Evolutionary conservation across 2,113 vertebrate species (phyloP), one percentile per base, ranked within the genome.

Genomic region (Malaclemys terrapin): DNA sequence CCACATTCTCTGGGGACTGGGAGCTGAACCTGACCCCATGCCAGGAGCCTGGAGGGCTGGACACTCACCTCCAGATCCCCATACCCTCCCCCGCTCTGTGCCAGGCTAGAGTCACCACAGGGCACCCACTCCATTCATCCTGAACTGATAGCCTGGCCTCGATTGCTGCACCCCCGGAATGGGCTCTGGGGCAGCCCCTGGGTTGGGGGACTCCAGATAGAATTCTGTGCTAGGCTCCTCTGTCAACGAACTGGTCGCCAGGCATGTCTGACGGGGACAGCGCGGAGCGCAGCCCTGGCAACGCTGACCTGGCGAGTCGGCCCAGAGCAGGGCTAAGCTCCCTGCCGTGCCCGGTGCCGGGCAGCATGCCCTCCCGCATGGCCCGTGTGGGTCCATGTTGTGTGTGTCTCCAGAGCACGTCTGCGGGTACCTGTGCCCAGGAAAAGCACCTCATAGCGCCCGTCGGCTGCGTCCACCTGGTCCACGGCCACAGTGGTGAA

Each of bases 381-480:
- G 95, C 93, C 94, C 84, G 88, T 85, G 27, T 75, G 94, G 95
- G 95, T 88, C 92, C 80, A 0, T 82, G 95, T 1, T 97, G 59
- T 65, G 59, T 35, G 62, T 98, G 91, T 96, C 94, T 97, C 95
- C 95, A 96, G 95, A 95, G 97, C 88, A 94, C 98, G 97, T 98
- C 98, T 94, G 92, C 95, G 98, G 98, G 98, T 98, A 99, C 99
- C 99, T 99, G 99, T 99, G 97, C 99, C 99, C 97, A 99, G 98
- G 98, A 99, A 99, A 96, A 99, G 99, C 98, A 99, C 99, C 98
- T 99, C 99, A 96, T 99, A 99, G 98, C 98, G 99, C 94, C 99
- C 99, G 0, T 99, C 99, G 8, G 99, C 99, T 25, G 99, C 99
- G 1, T 99, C 98, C 98, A 99, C 99, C 97, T 99, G 99, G 98